Evolutionary conservation across 2,888 invertebrate species (phyloP), one percentile per base, ranked within the genome.

Genomic region (Oegoconia quadripuncta): DNA sequence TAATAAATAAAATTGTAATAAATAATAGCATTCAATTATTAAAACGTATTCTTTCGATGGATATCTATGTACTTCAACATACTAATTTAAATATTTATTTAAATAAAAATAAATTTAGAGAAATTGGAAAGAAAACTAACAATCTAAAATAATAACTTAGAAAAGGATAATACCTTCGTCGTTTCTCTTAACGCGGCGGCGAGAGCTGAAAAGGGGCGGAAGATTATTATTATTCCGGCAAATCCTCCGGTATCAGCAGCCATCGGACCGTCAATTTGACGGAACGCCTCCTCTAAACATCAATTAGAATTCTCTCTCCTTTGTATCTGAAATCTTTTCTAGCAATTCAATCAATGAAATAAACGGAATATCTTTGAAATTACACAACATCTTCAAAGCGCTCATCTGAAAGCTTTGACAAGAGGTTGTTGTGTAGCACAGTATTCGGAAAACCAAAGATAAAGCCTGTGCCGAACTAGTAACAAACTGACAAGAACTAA

Each of bases 271-370:
- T 44, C 45, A 47, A 50, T 42, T 48, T 48, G 37, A 42, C 37
- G 45, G 41, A 45, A 46, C 42, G 42, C 46, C 42, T 42, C 45
- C 42, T 52, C 48, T 52, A 52, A 57, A 56, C 57, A 57, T 57
- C 52, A 61, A 59, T 59, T 54, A 50, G 45, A 41, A 44, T 42
- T 46, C 46, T 37, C 45, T 39, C 46, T 50, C 47, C 42, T 54
- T 58, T 56, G 53, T 58, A 51, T 44, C 41, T 41, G 27, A 42
- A 48, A 48, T 49, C 53, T 56, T 58, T 55, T 43, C 44, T 50
- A 47, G 53, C 55, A 50, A 55, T 59, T 59, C 54, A 52, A 58
- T 55, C 56, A 54, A 54, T 52, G 52, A 54, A 52, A 44, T 50
- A 55, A 50, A 52, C 46, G 48, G 48, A 37, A 38, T 46, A 43